Percentiles rank a stretch among this genome's conserved stretches.
Conservation (phyloP, 2,888 invertebrate species). For the Mythimna pallens region DNA sequence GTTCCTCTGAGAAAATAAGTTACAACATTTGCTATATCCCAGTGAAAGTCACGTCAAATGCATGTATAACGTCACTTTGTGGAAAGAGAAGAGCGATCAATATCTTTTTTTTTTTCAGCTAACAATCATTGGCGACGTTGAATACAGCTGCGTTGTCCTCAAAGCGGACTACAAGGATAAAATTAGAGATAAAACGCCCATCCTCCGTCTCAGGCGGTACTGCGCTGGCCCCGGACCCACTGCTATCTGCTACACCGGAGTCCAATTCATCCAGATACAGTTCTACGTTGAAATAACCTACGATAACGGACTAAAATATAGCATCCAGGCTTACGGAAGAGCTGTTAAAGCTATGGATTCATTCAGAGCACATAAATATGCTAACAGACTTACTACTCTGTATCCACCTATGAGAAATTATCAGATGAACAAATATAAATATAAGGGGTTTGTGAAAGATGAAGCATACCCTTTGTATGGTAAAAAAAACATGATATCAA, state of each 20-base stretch:
- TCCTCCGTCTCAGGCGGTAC: constrained; percentile 28
- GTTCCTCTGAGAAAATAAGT: no score
- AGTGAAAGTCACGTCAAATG: no score
- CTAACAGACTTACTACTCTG: neutral
- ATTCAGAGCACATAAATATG: constrained; percentile 6
- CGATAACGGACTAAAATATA: neutral
- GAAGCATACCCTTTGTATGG: neutral
- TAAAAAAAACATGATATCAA: neutral
- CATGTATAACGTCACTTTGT: no score
- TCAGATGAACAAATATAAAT: accelerated
- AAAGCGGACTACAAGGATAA: constrained; percentile 1
- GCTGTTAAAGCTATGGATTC: constrained; percentile 58
- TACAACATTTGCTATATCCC: no score
- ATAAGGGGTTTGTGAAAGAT: neutral
- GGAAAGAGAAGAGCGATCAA: neutral
- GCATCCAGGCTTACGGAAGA: constrained; percentile 51
- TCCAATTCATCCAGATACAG: constrained; percentile 67
- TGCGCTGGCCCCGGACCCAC: neutral
- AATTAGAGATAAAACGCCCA: neutral
- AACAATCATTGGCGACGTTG: constrained; percentile 62
- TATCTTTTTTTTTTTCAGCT: neutral
- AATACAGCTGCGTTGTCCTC: constrained; percentile 74
- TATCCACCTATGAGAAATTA: accelerated
- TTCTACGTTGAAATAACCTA: constrained; percentile 71
- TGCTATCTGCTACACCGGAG: constrained; percentile 62